Base-by-base conservation (phyloP, 2,888 invertebrate genomes). In the Limnephilus rhombicus region DNA sequence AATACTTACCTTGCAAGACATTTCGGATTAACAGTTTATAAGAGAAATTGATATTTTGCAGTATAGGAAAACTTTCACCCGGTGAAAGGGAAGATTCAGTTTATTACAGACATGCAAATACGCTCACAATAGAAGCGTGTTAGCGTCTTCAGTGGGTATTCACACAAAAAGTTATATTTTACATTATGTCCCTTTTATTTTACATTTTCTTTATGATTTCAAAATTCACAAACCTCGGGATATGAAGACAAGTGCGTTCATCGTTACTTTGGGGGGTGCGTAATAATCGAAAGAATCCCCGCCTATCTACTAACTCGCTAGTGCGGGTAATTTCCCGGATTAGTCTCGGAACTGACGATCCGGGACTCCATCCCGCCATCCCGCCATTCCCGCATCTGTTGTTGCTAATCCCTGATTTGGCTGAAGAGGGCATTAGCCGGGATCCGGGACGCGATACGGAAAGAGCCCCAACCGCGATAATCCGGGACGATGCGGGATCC, bases 321-420 rank as follows among this genome's bases (percentile, higher is more conserved):
- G 68, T 68, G 68, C 68, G 68, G 68, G 68, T 68, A 68, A 68
- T 68, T 68, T 68, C 68, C 68, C 68, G 68, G 68, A 68, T 68
- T 68, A 68, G 24, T 68, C n/a, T 68, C 68, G 68, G 24, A 5
- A n/a, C 24, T 68, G 68, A 68, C 68, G 24, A 68, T 68, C 68
- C 68, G 68, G 68, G 68, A 68, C 68, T 18, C 68, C 24, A 24
- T 68, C 5, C 53, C 53, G 13, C 53, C 18, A 53, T 53, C 53
- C 68, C 68, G 68, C 68, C 24, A n/a, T 68, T 68, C 68, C 68
- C 68, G 68, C 68, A 68, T 68, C 68, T 68, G 68, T 68, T 68
- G 68, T 68, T 68, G 68, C 68, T 68, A 68, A 68, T 68, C 68
- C 68, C 68, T 68, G 68, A 68, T 68, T 68, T 68, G 7, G 68